Conservation (phyloP, 1,140 invertebrate species). For the Calliphora vicina region DNA sequence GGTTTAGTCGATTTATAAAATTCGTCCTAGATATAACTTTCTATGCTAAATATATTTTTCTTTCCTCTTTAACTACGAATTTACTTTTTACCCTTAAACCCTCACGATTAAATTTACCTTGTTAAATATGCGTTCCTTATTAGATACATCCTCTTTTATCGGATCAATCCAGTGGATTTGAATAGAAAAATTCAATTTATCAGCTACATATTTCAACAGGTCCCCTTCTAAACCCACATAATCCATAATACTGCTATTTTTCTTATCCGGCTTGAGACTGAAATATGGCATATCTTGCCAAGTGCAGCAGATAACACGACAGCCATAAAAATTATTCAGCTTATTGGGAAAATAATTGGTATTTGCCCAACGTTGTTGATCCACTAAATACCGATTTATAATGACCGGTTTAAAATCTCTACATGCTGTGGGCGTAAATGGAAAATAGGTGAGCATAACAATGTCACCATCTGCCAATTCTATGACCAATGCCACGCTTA, state of each 20-base stretch:
- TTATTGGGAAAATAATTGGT: slow-evolving; percentile 47
- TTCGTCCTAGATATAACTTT: no score
- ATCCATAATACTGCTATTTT: background rate
- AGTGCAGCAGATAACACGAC: slow-evolving; percentile 49
- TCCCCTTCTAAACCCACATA: slow-evolving; percentile 52
- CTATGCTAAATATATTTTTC: no score
- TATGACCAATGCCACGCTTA: background rate
- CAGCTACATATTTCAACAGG: slow-evolving; percentile 49
- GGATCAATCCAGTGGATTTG: slow-evolving; percentile 47
- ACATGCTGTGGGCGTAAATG: background rate
- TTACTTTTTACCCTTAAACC: no score
- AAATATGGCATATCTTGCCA: slow-evolving; percentile 58
- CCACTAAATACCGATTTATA: background rate
- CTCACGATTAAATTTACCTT: slow-evolving; percentile 35
- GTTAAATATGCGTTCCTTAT: slow-evolving; percentile 48
- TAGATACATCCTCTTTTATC: slow-evolving; percentile 51
- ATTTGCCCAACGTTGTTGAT: background rate
- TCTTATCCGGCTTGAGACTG: slow-evolving; percentile 21
- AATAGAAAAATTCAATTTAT: slow-evolving; percentile 49
- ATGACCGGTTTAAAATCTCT: background rate
- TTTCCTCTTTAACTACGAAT: no score
- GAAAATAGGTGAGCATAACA: slow-evolving; percentile 17
- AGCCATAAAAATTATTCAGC: slow-evolving; percentile 50
- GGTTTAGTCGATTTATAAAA: no score
- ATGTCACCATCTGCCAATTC: background rate